Base-by-base conservation (phyloP, 2,888 invertebrate species). In the Papilio elwesi region DNA sequence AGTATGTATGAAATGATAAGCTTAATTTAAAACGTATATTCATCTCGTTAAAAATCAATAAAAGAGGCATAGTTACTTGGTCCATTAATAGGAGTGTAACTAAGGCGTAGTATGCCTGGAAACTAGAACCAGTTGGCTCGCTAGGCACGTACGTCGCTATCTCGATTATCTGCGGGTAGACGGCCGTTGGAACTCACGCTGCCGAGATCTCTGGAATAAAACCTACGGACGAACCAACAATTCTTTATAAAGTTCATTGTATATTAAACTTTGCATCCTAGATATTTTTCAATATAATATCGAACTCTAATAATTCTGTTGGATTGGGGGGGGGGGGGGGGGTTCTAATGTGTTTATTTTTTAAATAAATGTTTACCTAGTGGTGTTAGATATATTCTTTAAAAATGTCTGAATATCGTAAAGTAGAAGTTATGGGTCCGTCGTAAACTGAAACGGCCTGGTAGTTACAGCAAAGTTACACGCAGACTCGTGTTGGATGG, bases 101-200 rank as follows among this genome's bases (percentile, higher is more conserved):
- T 48, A 66, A 51, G 43, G 36, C 65, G 66, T 71, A 71, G 57
- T 71, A 57, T 57, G 59, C 51, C n/a, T n/a, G n/a, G n/a, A n/a
- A n/a, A n/a, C 2, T 36, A 49, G 38, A 68, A 72, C 68, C 53
- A 64, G 68, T 87, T 85, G 80, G 78, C 76, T 82, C 79, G 75
- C 85, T 36, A 74, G 68, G 75, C 86, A 87, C 87, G 87, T 83
- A 73, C 16, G n/a, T 66, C 74, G 76, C 80, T 82, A 82, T 80
- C 77, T 80, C 81, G 75, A 78, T 80, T 80, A 85, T 84, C 81
- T 80, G 76, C 72, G 74, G 75, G 77, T 77, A 16, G 62, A 67
- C 47, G 71, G n/a, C 67, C 66, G 59, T 52, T 38, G 52, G 59
- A 43, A 11, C 51, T 10, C 48, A 8, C 47, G 38, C 16, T 16